Evolutionary conservation across 2,113 vertebrate genomes (phyloP).

Genomic region (Myrmophylax atrothorax): DNA sequence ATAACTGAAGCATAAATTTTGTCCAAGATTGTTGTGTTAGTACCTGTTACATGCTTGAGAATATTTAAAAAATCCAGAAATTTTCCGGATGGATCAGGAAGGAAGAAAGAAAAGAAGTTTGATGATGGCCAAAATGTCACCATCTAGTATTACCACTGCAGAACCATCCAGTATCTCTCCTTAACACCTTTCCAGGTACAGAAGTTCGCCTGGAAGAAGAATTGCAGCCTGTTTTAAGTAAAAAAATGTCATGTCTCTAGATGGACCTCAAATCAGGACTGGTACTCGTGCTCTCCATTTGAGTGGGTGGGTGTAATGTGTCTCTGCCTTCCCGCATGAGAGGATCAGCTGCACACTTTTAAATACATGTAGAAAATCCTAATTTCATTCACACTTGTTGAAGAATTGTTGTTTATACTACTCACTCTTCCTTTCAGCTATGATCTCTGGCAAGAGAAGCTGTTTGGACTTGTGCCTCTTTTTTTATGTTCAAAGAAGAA

Average conservation of each 20-base stretch:
- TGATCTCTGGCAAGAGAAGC: constrained; percentile 13
- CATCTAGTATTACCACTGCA: not conserved
- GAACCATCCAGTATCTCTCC: not conserved
- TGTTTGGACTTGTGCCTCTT: constrained; percentile 48
- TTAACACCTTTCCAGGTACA: not conserved
- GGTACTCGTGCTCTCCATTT: not conserved
- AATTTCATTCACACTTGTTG: constrained; percentile 43
- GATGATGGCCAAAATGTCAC: not conserved
- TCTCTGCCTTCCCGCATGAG: not conserved
- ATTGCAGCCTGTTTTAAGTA: not conserved
- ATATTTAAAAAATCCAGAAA: not conserved
- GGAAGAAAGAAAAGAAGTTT: not conserved
- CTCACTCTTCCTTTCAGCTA: not conserved
- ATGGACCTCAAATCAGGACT: not conserved
- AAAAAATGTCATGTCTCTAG: not conserved
- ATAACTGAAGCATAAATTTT: not conserved
- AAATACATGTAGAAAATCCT: not conserved
- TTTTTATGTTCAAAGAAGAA: constrained; percentile 14
- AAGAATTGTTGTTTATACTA: not conserved
- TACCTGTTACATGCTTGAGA: not conserved
- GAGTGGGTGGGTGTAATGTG: not conserved
- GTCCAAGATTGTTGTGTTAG: not conserved
- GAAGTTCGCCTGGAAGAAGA: not conserved
- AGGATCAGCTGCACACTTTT: not conserved
- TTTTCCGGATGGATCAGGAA: not conserved